These are phyloP conservation scores for Cataglyphis cursor DNA, from an alignment of 2,888 invertebrate genomes.

Conservation along the genomic window DNA sequence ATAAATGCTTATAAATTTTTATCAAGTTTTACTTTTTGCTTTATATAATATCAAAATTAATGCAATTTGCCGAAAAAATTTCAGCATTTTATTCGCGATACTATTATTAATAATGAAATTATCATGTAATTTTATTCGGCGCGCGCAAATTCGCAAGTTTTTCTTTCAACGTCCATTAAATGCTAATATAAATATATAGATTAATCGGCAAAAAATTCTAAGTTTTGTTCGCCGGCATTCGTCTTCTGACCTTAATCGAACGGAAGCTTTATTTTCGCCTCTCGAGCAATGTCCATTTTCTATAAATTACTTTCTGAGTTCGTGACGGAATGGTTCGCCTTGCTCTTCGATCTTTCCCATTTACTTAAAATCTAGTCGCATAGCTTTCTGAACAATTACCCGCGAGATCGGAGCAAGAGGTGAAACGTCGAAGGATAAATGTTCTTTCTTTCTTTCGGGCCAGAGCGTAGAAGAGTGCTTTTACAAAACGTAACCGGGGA, in stretches of 20 bases:
- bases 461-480: conserved; percentile 39
- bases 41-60: not conserved
- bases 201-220: conserved; percentile 24
- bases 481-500: conserved; percentile 5
- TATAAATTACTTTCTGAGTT: conserved; percentile 51
- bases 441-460: conserved; percentile 30
- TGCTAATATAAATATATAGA: conserved; percentile 15
- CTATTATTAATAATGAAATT: not conserved
- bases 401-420: conserved; percentile 25
- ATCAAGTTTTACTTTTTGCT: not conserved
- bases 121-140: not conserved
- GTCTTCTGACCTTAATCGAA: conserved; percentile 36
- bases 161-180: conserved; percentile 7
- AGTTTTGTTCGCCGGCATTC: conserved; percentile 7
- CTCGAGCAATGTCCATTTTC: conserved; percentile 43
- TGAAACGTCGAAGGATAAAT: conserved; percentile 35
- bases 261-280: conserved; percentile 47
- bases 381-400: conserved; percentile 63
- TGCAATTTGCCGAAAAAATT: not conserved
- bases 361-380: conserved; percentile 59
- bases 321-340: conserved; percentile 52
- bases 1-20: conserved; percentile 8
- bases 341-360: conserved; percentile 12
- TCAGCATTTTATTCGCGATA: not conserved
- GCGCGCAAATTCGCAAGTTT: not conserved